Base-by-base conservation (phyloP, 1,140 invertebrate genomes). In the Drosophila takahashii region DNA sequence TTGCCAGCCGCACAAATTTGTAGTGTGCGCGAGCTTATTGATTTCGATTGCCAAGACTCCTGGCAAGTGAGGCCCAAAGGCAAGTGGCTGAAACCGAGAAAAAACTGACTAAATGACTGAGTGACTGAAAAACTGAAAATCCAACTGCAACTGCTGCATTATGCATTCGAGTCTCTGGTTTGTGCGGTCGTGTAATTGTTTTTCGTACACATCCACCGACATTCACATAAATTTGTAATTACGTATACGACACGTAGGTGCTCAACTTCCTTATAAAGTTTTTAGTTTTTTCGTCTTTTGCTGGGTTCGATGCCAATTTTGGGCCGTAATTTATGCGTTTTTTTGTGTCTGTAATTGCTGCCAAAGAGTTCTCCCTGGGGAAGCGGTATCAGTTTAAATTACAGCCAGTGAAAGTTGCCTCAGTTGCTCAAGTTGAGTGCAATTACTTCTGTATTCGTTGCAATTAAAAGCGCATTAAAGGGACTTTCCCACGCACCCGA, bases 191-290 rank as follows among this genome's bases (percentile, higher is more conserved):
- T 66, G 76, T 72, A 69, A 81, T 77, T 81, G 80, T 73, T 71
- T 64, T 59, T 58, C 66, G 10, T 44, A 85, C 50, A 74, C 67
- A 73, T 8, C 29, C 51, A 58, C 42, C 62, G 64, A 61, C 65
- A 59, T 87, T 86, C 83, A 73, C 83, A 87, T 87, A 84, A 89
- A 89, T 87, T 84, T 80, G 67, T 87, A 87, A 87, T 89, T 87
- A 89, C 84, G 84, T 84, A 87, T 87, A 87, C 84, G 84, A 74
- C 84, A 77, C 69, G 84, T 87, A 84, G 79, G 75, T 77, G 80
- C 62, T 45, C 78, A 74, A 87, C 79, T 87, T 87, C 84, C 84
- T 87, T 87, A 90, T 84, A 79, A 47, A 84, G 84, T 73, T 57
- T 69, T 62, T 65, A 62, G 53, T 62, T 16, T 59, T 2, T 18